phyloP scores from a whole-genome alignment of 2,113 vertebrate species.

The Ammodytes marinus region DNA sequence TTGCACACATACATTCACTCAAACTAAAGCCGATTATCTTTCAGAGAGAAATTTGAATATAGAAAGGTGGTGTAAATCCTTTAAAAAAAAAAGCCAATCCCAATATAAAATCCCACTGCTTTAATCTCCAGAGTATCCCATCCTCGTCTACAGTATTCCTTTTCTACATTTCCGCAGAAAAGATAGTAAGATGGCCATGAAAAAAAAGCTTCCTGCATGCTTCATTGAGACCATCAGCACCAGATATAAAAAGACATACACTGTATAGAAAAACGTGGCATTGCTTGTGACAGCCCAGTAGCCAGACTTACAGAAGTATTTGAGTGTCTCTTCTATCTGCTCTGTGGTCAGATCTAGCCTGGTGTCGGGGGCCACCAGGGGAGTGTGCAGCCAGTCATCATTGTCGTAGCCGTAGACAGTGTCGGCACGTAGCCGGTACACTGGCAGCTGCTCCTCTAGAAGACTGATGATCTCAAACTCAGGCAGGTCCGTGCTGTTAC shows the following conservation, averaged over 20 bases:
- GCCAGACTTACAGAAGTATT: slow-evolving; percentile 95
- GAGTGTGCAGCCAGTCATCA: slow-evolving; percentile 98
- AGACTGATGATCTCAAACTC: slow-evolving; percentile 99
- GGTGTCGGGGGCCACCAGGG: slow-evolving; percentile 92
- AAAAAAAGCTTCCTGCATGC: neutral
- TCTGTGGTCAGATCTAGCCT: slow-evolving; percentile 94
- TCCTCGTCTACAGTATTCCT: neutral
- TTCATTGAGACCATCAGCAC: neutral
- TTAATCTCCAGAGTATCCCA: neutral
- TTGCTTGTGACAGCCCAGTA: neutral
- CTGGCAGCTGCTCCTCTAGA: slow-evolving; percentile 96
- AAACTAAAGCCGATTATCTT: neutral
- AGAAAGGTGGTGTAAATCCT: neutral
- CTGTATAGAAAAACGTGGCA: too few relatives aligned
- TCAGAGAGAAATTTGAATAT: neutral
- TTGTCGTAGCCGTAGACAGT: slow-evolving; percentile 97
- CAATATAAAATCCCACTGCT: slow-evolving; percentile 1
- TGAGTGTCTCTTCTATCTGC: slow-evolving; percentile 98
- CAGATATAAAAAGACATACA: neutral
- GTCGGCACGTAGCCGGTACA: slow-evolving; percentile 95
- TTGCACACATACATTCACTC: too few relatives aligned
- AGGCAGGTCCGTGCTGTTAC: slow-evolving; percentile 97
- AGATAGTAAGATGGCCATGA: neutral
- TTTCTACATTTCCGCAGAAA: neutral
- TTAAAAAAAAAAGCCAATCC: neutral